Evolutionary conservation across 2,797 vertebrate species (phyloP).

Genomic region (Sternarchorhynchus goeldii): DNA sequence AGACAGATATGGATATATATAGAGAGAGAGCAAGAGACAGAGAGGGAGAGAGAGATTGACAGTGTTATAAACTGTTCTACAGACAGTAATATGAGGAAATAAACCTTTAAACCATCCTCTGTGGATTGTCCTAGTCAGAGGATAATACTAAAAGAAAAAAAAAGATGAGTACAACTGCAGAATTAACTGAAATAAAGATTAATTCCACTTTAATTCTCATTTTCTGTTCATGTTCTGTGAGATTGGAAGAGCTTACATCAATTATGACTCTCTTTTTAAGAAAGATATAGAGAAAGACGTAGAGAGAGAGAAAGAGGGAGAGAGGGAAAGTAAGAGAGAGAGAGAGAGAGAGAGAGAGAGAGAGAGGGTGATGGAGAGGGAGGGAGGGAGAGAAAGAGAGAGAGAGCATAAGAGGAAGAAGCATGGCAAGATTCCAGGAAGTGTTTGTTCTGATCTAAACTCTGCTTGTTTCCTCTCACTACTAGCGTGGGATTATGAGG

Average conservation of each 20-base stretch:
- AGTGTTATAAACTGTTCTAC: background rate
- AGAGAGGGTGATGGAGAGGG: background rate
- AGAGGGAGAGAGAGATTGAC: background rate
- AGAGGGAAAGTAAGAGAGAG: constrained; percentile 5
- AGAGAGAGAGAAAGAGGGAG: constrained; percentile 9
- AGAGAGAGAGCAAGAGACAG: background rate
- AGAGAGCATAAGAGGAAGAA: constrained; percentile 11
- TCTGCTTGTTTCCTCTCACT: constrained; percentile 10
- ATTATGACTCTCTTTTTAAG: constrained; percentile 62
- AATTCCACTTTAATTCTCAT: constrained; percentile 53
- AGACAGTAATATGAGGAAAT: background rate
- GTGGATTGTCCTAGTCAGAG: background rate
- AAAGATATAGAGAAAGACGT: background rate
- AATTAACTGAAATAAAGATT: constrained; percentile 27
- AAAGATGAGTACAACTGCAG: constrained; percentile 8
- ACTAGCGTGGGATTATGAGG: constrained; percentile 46
- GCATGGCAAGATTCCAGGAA: constrained; percentile 49
- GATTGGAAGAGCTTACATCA: constrained; percentile 60
- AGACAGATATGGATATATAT: constrained; percentile 2
- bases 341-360: constrained; percentile 11
- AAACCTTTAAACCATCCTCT: background rate
- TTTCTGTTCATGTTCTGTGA: constrained; percentile 42
- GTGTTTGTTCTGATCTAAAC: constrained; percentile 45
- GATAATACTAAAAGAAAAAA: background rate
- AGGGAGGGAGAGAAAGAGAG: background rate